phyloP scores from a whole-genome alignment of 64 coral and sea anemone species.

The Montipora capricornis region DNA sequence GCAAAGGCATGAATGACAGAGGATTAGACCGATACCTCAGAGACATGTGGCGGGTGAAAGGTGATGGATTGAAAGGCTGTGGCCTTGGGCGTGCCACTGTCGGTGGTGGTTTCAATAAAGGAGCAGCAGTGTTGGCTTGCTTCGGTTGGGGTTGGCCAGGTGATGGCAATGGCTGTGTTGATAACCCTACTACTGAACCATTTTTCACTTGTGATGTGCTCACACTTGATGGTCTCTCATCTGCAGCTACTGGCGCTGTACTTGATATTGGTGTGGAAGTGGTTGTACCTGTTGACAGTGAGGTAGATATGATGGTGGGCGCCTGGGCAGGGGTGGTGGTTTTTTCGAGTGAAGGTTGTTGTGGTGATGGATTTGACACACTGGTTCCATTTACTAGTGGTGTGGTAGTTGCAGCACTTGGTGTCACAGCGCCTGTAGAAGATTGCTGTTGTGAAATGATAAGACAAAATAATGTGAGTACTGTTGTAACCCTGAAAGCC shows the following conservation, averaged over 20 bases:
- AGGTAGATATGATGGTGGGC: not conserved
- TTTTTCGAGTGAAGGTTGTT: slow-evolving; percentile 39
- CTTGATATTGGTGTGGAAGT: slow-evolving; percentile 1
- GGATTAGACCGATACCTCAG: slow-evolving; percentile 95
- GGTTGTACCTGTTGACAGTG: not conserved
- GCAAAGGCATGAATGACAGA: slow-evolving; percentile 83
- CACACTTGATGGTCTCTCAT: slow-evolving; percentile 4
- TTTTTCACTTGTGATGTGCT: slow-evolving; percentile 32
- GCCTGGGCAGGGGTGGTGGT: slow-evolving; percentile 9
- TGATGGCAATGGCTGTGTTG: slow-evolving; percentile 55
- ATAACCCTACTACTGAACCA: slow-evolving; percentile 3
- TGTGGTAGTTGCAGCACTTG: slow-evolving; percentile 1
- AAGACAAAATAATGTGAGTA: not conserved
- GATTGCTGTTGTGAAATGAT: not conserved
- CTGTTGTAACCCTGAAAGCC: not conserved
- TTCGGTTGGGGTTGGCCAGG: slow-evolving; percentile 10
- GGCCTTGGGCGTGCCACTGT: slow-evolving; percentile 77
- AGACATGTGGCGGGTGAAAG: slow-evolving; percentile 97
- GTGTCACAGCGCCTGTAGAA: not conserved
- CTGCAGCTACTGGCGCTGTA: slow-evolving; percentile 17
- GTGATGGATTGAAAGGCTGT: slow-evolving; percentile 88
- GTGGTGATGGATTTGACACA: slow-evolving; percentile 34
- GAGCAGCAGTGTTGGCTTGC: slow-evolving; percentile 13
- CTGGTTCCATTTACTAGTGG: slow-evolving; percentile 15
- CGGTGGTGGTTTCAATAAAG: slow-evolving; percentile 84